Evolutionary conservation across 2,113 vertebrate species (phyloP).

Genomic region (Onychorhynchus coronatus): DNA sequence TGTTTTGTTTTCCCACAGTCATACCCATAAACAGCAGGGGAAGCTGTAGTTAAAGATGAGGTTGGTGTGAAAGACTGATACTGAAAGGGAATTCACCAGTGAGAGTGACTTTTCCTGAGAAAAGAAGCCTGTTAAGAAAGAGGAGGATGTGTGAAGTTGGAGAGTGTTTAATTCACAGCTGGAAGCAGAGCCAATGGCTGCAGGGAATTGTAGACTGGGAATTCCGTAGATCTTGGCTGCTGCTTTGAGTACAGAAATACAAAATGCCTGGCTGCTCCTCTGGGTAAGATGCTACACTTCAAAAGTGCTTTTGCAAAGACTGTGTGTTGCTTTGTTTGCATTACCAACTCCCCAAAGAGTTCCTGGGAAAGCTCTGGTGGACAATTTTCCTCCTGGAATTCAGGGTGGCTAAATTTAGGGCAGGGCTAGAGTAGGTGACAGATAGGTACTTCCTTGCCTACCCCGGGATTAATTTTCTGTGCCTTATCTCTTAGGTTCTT

Average conservation of each 20-base stretch:
- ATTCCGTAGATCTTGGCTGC: neutral
- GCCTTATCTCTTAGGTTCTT: neutral
- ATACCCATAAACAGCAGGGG: neutral
- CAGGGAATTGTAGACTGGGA: neutral
- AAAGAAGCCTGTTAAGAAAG: neutral
- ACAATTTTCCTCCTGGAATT: neutral
- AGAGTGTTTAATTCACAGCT: neutral
- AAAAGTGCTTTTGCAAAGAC: neutral
- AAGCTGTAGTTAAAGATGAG: neutral
- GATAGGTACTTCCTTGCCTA: neutral
- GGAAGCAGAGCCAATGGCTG: neutral
- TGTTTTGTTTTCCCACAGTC: neutral
- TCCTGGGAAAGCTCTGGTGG: neutral
- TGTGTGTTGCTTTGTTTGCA: neutral
- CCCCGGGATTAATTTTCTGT: neutral
- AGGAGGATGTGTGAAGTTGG: neutral
- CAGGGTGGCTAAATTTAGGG: neutral
- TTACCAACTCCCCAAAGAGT: neutral
- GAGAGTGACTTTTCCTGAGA: neutral
- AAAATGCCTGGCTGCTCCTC: neutral
- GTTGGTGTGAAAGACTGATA: neutral
- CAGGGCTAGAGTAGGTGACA: neutral
- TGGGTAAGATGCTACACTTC: neutral
- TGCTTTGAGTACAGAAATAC: neutral
- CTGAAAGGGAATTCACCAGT: neutral